Conservation (phyloP, 1,140 invertebrate genomes). For the Drosophila leontia region DNA sequence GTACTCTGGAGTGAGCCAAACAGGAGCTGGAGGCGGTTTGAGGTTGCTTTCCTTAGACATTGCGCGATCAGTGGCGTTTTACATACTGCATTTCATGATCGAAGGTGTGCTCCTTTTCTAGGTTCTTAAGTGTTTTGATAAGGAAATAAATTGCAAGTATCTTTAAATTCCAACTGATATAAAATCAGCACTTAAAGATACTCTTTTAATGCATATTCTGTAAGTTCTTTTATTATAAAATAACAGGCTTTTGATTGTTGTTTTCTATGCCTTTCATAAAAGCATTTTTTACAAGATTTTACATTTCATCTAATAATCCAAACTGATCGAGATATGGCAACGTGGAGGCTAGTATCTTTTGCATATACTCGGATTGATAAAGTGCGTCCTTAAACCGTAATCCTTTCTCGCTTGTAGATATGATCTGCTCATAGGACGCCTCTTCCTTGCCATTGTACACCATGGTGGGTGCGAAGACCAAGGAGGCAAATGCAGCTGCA, state of each 20-base stretch:
- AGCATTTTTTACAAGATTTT: background rate
- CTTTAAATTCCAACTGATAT: constrained; percentile 45
- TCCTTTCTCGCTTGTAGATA: constrained; percentile 30
- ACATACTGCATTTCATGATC: background rate
- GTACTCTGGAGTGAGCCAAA: constrained; percentile 68
- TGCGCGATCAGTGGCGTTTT: background rate
- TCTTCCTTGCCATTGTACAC: constrained; percentile 63
- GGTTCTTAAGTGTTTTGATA: background rate
- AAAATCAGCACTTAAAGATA: constrained; percentile 42
- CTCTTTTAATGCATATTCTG: background rate
- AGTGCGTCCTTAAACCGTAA: constrained; percentile 32
- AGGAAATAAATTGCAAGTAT: background rate
- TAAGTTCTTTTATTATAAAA: background rate
- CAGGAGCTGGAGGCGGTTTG: constrained; percentile 23
- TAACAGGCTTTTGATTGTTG: background rate
- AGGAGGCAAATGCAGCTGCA: constrained; percentile 38
- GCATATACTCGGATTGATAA: constrained; percentile 39
- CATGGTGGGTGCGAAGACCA: constrained; percentile 56
- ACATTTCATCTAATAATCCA: constrained; percentile 6
- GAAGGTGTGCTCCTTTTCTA: background rate
- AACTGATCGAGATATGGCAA: constrained; percentile 24
- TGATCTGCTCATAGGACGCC: constrained; percentile 52
- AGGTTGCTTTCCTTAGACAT: constrained; percentile 28
- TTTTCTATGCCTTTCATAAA: background rate
- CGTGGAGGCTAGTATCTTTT: constrained; percentile 7